Evolutionary conservation across 2,888 invertebrate genomes (phyloP).

Genomic region (Andricus curvator): DNA sequence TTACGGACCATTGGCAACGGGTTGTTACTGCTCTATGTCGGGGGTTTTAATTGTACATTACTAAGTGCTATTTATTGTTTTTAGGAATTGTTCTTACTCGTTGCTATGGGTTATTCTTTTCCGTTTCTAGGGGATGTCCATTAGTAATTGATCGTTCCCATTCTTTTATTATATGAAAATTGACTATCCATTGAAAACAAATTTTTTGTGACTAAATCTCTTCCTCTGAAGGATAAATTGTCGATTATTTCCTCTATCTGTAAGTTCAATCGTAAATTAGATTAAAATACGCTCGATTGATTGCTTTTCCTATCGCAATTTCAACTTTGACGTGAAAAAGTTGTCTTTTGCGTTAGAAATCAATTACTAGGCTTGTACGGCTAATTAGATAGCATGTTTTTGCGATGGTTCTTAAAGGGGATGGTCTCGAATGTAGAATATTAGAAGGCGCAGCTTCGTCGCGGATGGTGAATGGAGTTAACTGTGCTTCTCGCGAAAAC

Average conservation of each 20-base stretch:
- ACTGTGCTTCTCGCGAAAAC: constrained; percentile 24
- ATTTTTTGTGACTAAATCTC: neutral
- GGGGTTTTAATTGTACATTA: too few species aligned
- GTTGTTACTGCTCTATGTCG: too few species aligned
- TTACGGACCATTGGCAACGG: too few species aligned
- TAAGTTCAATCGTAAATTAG: neutral
- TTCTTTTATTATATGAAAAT: neutral
- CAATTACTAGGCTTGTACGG: constrained; percentile 28
- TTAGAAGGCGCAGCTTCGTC: constrained; percentile 18
- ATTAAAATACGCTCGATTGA: neutral
- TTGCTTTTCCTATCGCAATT: constrained; percentile 15
- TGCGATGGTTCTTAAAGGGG: constrained; percentile 20
- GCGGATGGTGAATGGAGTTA: constrained; percentile 37
- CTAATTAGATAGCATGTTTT: constrained; percentile 37
- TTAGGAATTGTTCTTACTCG: too few species aligned
- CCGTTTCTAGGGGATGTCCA: too few species aligned
- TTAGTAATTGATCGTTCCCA: too few species aligned
- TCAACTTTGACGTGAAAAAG: constrained; percentile 17
- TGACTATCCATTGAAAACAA: neutral
- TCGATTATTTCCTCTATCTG: neutral
- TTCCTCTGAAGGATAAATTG: neutral
- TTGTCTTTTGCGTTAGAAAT: constrained; percentile 23
- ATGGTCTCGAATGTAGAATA: constrained; percentile 33
- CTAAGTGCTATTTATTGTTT: too few species aligned
- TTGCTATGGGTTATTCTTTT: too few species aligned